phyloP scores from a whole-genome alignment of 2,888 invertebrate species.

The Cataglyphis rosenhaueri region DNA sequence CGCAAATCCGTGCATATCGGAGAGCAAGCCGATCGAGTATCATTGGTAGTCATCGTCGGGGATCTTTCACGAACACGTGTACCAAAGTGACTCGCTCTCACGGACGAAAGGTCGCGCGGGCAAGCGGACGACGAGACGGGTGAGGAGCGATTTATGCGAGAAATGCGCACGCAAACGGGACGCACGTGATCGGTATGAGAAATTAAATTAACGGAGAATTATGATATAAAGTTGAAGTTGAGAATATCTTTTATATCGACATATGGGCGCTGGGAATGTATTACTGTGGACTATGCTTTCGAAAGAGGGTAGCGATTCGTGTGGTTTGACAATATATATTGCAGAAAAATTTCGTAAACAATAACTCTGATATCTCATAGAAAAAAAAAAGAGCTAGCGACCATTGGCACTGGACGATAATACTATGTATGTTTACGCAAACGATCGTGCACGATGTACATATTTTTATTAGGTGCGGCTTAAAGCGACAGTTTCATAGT shows the following conservation, averaged over 20 bases:
- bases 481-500: neutral
- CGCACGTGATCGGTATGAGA: neutral
- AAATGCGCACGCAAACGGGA: slow-evolving; percentile 16
- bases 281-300: neutral
- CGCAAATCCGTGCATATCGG: slow-evolving; percentile 88
- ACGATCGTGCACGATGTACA: slow-evolving; percentile 6
- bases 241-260: slow-evolving; percentile 42
- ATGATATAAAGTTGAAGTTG: neutral
- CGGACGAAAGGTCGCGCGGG: slow-evolving; percentile 25
- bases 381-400: slow-evolving; percentile 13
- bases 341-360: slow-evolving; percentile 21
- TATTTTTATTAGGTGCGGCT: neutral
- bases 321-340: slow-evolving; percentile 43
- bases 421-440: slow-evolving; percentile 4
- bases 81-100: slow-evolving; percentile 49
- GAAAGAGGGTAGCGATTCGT: neutral
- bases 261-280: neutral
- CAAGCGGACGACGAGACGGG: slow-evolving; percentile 15
- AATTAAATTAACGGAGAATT: slow-evolving; percentile 23
- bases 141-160: slow-evolving; percentile 45
- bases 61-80: slow-evolving; percentile 57
- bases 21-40: slow-evolving; percentile 74
- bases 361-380: slow-evolving; percentile 30
- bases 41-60: slow-evolving; percentile 77
- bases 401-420: slow-evolving; percentile 4